Base-by-base conservation (phyloP, 2,888 invertebrate species). In the Chymomyza procnemis region DNA sequence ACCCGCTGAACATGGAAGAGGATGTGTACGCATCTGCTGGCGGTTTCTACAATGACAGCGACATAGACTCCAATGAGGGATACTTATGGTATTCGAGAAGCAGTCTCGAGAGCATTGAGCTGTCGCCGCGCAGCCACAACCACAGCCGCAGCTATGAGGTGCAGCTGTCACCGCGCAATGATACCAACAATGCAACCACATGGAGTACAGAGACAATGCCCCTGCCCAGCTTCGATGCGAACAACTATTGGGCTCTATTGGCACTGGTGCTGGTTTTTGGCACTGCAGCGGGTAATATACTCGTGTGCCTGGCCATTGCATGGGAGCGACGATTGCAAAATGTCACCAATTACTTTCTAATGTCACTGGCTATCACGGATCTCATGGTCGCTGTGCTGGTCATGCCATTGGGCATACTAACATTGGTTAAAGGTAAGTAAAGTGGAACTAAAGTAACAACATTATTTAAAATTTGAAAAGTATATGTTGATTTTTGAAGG, bases 331-430 rank as follows among this genome's bases (percentile, higher is more conserved):
- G 97, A 16, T 92, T 99, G 70, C 98, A 99, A 91, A 99, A 97
- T 92, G 97, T 98, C 69, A 99, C 98, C 86, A 99, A 99, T 92
- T 98, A 98, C 91, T 99, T 99, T 90, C 93, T 99, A 87, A 96
- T 98, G 95, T 98, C 98, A 4, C 91, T 99, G 89, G 98, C 98
- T 63, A 95, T 98, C 77, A 98, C 98, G 14, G 99, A 99, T 91
- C 93, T 98, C 59, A 94, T 99, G 92, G 98, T 99, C 1, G 97
- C 97, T 54, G 93, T 97, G 22, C 92, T 98, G 79, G 99, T 99
- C 75, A 99, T 99, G 99, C 99, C 99, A 1, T 92, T 98, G 73
- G 97, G 97, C 61, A 96, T 96, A 83, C 91, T 96, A 73, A 96
- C 96, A 5, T 92, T 96, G 67, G 94, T 96, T 16, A 92, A 94